Evolutionary conservation across 2,888 invertebrate genomes (phyloP).

Genomic region (Amorpha juglandis): DNA sequence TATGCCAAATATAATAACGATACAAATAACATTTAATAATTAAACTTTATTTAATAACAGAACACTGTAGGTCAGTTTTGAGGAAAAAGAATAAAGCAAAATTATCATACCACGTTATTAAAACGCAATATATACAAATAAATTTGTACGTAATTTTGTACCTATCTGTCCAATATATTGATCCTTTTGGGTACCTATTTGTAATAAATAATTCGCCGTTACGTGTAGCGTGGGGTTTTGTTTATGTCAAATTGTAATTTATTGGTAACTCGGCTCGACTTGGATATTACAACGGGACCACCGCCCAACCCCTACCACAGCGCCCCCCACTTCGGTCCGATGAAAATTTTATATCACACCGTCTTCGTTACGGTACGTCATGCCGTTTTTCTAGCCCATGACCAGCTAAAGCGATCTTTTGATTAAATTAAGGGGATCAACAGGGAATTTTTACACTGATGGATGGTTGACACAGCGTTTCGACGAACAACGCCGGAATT

Average conservation of each 20-base stretch:
- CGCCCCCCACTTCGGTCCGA: constrained; percentile 56
- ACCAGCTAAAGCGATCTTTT: constrained; percentile 81
- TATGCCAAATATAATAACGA: no score
- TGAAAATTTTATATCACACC: constrained; percentile 80
- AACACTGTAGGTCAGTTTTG: no score
- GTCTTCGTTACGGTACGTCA: constrained; percentile 76
- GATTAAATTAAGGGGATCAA: constrained; percentile 84
- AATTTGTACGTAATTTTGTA: constrained; percentile 4
- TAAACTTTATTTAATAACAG: no score
- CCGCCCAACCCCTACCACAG: constrained; percentile 49
- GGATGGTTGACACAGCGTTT: constrained; percentile 82
- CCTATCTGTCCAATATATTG: constrained; percentile 10
- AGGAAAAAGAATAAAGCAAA: background rate
- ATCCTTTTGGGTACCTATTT: constrained; percentile 19
- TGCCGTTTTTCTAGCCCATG: constrained; percentile 77
- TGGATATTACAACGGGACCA: constrained; percentile 74
- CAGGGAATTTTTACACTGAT: constrained; percentile 82
- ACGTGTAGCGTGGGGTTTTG: constrained; percentile 75
- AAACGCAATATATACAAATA: background rate
- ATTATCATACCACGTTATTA: no score
- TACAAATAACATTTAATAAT: no score
- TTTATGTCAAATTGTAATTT: constrained; percentile 83
- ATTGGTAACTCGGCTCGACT: constrained; percentile 77
- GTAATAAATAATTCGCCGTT: constrained; percentile 46
- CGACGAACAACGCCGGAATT: constrained; percentile 74